Evolutionary conservation across 2,888 invertebrate genomes (phyloP), one percentile per base, ranked within the genome.

Genomic region (Chaetogeoica ovagalla): DNA sequence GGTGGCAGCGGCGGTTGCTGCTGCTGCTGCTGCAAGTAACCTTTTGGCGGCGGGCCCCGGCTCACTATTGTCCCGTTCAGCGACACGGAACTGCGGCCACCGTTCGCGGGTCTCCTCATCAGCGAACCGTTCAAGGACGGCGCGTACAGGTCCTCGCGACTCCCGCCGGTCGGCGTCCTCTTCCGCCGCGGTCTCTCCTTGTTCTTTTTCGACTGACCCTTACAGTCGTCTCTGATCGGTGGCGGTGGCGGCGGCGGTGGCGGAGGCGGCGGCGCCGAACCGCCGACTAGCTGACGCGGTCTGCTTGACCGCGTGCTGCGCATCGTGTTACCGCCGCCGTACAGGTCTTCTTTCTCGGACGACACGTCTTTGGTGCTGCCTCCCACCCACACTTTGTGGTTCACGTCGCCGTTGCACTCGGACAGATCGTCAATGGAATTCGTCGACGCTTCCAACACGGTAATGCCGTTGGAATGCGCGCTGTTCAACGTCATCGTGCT

Each of bases 321-420:
- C 74, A 89, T 84, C 0, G 89, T 89, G 57, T 87, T 87, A 13
- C 86, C 86, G 83, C 86, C 86, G 83, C 90, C 90, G 84, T 92
- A 89, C 82, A 90, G 88, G 37, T 88, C 88, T 81, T 93, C 91
- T 85, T 94, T 93, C 52, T 91, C 84, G 52, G 84, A 84, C 17
- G 84, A 84, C 17, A 84, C 72, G 75, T 84, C 84, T 81, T 85
- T 82, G 37, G 85, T 90, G 43, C 91, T 91, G 13, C 94, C 30
- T 30, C 30, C 94, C 3, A 93, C 93, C 96, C 96, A 96, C 62
- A 96, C 93, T 86, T 96, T 96, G 86, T 96, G 96, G 86, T 96
- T 96, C 86, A 95, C 95, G 85, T 96, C 94, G 0, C 95, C 95
- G 85, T 95, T 95, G 87, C 93, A 95, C 81, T 92, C 91, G 59